phyloP scores from a whole-genome alignment of 2,797 vertebrate genomes.

The Myotis myotis region DNA sequence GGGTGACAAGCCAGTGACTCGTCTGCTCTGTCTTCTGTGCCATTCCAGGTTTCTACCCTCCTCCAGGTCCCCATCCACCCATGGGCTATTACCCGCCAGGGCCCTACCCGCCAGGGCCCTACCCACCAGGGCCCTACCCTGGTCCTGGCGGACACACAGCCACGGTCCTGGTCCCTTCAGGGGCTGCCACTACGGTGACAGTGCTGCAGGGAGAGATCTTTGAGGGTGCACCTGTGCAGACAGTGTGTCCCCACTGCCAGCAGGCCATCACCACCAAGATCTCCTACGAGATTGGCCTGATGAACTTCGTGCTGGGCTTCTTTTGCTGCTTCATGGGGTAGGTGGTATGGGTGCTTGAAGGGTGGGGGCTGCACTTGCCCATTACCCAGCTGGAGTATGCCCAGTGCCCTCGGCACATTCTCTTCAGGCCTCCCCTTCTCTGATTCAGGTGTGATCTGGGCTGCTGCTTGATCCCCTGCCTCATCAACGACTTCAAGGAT shows the following conservation, averaged over 20 bases:
- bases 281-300: constrained; percentile 94
- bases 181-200: constrained; percentile 93
- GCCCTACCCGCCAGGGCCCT: constrained; percentile 68
- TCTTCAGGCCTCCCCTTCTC: constrained; percentile 24
- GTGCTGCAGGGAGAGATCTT: constrained; percentile 98
- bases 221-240: constrained; percentile 94
- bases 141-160: constrained; percentile 91
- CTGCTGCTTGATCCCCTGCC: constrained; percentile 98
- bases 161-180: constrained; percentile 92
- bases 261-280: constrained; percentile 97
- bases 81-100: constrained; percentile 84
- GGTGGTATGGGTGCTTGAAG: constrained; percentile 58
- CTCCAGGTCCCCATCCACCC: constrained; percentile 82
- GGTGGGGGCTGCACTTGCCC: background rate
- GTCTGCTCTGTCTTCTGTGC: background rate
- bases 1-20: background rate
- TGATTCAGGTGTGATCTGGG: constrained; percentile 97
- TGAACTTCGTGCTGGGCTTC: constrained; percentile 98
- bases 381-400: background rate
- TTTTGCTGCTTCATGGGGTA: constrained; percentile 99
- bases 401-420: background rate
- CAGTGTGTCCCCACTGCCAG: constrained; percentile 98
- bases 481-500: constrained; percentile 98
- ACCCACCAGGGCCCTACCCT: constrained; percentile 87
- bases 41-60: constrained; percentile 82